A percentile compares a stretch with the other conserved stretches of the same genome.
Evolutionary conservation across 1,140 invertebrate genomes (phyloP).

Genomic region (Zaprionus camerounensis): DNA sequence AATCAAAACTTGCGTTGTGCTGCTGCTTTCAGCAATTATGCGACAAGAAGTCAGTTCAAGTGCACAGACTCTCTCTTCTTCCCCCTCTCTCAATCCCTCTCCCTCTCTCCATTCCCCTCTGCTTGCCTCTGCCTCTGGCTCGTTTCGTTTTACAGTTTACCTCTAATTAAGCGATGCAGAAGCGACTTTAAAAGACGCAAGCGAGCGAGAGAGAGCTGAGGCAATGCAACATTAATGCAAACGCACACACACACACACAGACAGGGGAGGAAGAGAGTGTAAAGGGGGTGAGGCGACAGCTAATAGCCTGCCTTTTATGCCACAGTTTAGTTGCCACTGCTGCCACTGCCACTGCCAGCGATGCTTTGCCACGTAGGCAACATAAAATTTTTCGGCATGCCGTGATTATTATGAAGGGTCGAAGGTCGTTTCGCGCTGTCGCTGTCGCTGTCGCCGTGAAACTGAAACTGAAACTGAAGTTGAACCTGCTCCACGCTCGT

Average conservation of each 20-base stretch:
- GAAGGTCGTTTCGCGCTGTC: conserved; percentile 34
- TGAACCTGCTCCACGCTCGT: conserved; percentile 43
- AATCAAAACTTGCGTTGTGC: conserved; percentile 71
- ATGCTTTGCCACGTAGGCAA: conserved; percentile 58
- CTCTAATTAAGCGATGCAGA: conserved; percentile 70
- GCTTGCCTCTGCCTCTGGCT: background rate
- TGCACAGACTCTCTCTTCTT: conserved; percentile 19
- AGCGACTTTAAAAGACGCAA: conserved; percentile 51
- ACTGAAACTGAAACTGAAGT: conserved; percentile 8
- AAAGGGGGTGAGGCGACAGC: conserved; percentile 35
- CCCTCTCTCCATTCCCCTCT: too few species aligned
- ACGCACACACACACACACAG: conserved; percentile 33
- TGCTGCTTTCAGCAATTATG: conserved; percentile 61
- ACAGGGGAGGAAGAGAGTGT: background rate
- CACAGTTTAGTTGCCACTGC: conserved; percentile 62
- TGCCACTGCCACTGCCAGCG: background rate
- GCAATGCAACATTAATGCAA: conserved; percentile 76
- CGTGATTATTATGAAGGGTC: conserved; percentile 77
- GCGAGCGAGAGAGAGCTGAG: conserved; percentile 12
- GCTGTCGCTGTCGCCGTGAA: background rate
- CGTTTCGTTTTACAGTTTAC: conserved; percentile 37
- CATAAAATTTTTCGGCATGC: conserved; percentile 64
- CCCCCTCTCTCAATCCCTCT: too few species aligned
- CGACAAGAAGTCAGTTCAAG: conserved; percentile 65
- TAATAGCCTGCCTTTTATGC: conserved; percentile 79